Evolutionary conservation across 37 sponge, comb jelly and placozoan species (phyloP), one percentile per base, ranked within the genome.

Genomic region (Agelas oroides): DNA sequence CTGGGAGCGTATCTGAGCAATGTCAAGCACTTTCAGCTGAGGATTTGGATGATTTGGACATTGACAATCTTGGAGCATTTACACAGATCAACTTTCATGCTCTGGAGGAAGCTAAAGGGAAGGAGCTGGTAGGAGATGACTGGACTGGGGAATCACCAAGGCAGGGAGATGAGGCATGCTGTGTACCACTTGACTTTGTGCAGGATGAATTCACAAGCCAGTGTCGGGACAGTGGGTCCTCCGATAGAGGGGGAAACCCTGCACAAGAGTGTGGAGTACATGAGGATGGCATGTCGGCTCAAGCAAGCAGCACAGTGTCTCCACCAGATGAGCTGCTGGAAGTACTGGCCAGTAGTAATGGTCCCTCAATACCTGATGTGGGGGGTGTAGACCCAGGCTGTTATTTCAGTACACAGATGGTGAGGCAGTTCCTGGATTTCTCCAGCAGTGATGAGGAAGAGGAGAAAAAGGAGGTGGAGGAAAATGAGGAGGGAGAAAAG

Each of bases 381-480:
- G 75, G 5, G 27, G 25, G 56, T 39, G 21, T 46, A 38, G 75
- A 74, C 18, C 8, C 36, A 23, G 55, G 57, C 37, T 39, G n/a
- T 41, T 75, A 72, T 33, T 79, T 86, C 56, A 77, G 71, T 63
- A 86, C 81, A 40, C 88, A 87, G 33, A 75, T 73, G 28, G 81
- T 87, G 58, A 79, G 59, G 37, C 88, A 87, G 39, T 53, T 86
- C 30, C 64, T 72, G 18, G 71, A 86, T 64, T 86, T 87, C 68
- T 79, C 72, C 14, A 56, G 31, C 19, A 71, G 70, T 14, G 86
- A 85, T 5, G 79, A 33, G 64, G 78, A 78, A 64, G 12, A 61
- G n/a, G 57, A 46, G 28, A 33, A 53, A 20, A 27, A 14, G 24
- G 76, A 31, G 31, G n/a, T n/a, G n/a, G n/a, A n/a, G n/a, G n/a